Evolutionary conservation across 1,140 invertebrate species (phyloP).

Genomic region (Drosophila chauvacae): DNA sequence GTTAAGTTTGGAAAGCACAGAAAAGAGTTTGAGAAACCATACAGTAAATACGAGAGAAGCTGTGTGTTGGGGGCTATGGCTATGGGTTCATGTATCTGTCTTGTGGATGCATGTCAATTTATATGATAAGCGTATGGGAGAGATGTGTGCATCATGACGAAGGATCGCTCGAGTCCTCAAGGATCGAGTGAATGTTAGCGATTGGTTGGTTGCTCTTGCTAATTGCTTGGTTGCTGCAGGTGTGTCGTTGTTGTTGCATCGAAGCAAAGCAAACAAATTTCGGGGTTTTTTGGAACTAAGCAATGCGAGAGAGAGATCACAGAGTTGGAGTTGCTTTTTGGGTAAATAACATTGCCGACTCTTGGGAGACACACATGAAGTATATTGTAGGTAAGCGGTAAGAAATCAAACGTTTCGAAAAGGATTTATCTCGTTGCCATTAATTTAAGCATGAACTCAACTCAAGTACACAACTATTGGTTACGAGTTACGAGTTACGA

Average conservation of each 20-base stretch:
- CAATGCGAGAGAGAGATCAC: slow-evolving; percentile 49
- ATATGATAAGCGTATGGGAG: slow-evolving; percentile 68
- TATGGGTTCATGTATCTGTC: slow-evolving; percentile 22
- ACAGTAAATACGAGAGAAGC: slow-evolving; percentile 53
- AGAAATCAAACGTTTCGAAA: slow-evolving; percentile 46
- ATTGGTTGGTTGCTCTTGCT: slow-evolving; percentile 33
- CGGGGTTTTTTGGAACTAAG: slow-evolving; percentile 44
- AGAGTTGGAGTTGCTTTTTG: slow-evolving; percentile 20
- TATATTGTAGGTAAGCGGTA: slow-evolving; percentile 38
- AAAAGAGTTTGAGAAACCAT: slow-evolving; percentile 67
- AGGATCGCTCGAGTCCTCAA: slow-evolving; percentile 35
- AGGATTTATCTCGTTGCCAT: slow-evolving; percentile 73
- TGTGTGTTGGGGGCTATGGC: slow-evolving; percentile 17
- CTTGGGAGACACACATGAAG: slow-evolving; percentile 26
- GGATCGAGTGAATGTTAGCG: slow-evolving; percentile 49
- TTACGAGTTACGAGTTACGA: neutral
- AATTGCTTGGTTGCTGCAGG: slow-evolving; percentile 50
- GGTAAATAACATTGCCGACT: slow-evolving; percentile 33
- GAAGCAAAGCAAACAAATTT: slow-evolving; percentile 43
- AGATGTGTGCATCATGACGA: slow-evolving; percentile 55
- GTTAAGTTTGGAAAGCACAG: slow-evolving; percentile 59
- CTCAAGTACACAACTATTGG: slow-evolving; percentile 31
- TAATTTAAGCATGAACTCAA: slow-evolving; percentile 2
- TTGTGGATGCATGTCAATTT: slow-evolving; percentile 69
- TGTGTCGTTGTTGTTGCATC: slow-evolving; percentile 26